phyloP scores from a whole-genome alignment of 2,888 invertebrate genomes.

The Perdita meconis region DNA sequence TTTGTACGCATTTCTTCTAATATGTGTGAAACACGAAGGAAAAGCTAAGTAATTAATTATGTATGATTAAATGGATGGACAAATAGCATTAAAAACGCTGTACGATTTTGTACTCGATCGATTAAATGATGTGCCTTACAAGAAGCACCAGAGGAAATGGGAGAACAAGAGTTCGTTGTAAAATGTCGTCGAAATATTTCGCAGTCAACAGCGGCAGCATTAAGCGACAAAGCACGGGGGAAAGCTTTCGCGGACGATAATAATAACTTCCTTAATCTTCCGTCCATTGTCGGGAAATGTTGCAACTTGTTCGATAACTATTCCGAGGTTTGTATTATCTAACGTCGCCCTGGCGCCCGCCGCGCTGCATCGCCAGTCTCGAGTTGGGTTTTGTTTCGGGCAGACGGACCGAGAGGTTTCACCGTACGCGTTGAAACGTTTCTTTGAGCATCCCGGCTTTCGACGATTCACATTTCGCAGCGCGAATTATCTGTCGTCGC shows the following conservation, averaged over 20 bases:
- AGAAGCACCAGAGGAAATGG: neutral
- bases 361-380: neutral
- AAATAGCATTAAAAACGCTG: too few relatives aligned
- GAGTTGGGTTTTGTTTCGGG: constrained; percentile 10
- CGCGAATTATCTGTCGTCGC: neutral
- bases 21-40: too few relatives aligned
- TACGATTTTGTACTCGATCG: too few relatives aligned
- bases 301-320: constrained; percentile 56
- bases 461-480: neutral
- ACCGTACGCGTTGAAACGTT: constrained; percentile 6
- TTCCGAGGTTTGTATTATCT: constrained; percentile 44
- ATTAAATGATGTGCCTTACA: neutral
- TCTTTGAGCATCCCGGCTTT: constrained; percentile 3
- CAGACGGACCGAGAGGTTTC: neutral
- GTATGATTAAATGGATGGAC: too few relatives aligned
- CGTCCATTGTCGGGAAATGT: constrained; percentile 46
- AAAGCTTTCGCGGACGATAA: constrained; percentile 30
- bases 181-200: constrained; percentile 13
- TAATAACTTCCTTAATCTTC: constrained; percentile 59
- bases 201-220: constrained; percentile 13
- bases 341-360: constrained; percentile 12
- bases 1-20: too few relatives aligned
- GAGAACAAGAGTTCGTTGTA: neutral
- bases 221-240: constrained; percentile 20
- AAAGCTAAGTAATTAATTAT: too few relatives aligned